phyloP scores from a whole-genome alignment of 2,797 vertebrate species.

The Liasis olivaceus region DNA sequence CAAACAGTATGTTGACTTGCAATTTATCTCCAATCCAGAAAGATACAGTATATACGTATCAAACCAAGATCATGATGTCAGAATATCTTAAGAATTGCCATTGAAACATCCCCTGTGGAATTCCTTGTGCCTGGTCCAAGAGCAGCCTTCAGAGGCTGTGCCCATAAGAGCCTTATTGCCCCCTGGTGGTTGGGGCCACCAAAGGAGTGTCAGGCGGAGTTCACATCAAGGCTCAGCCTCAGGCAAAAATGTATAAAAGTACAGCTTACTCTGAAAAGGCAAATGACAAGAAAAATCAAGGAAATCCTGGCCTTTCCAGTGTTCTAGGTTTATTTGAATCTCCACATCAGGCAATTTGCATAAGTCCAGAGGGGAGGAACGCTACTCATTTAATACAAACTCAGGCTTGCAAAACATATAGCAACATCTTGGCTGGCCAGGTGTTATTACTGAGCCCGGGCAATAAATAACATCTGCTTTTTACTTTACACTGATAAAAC shows the following conservation, averaged over 20 bases:
- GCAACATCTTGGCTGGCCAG: slow-evolving; percentile 14
- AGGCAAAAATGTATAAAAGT: neutral
- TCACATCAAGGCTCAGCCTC: neutral
- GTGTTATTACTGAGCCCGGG: slow-evolving; percentile 34
- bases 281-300: neutral
- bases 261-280: neutral
- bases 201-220: neutral
- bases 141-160: neutral
- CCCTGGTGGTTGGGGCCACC: neutral
- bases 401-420: slow-evolving; percentile 14
- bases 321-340: neutral
- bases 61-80: neutral
- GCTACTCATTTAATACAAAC: neutral
- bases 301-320: neutral
- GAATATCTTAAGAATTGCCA: neutral
- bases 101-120: neutral
- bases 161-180: neutral
- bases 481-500: slow-evolving; percentile 42
- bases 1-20: neutral
- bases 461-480: slow-evolving; percentile 31
- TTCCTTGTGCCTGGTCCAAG: neutral
- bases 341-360: slow-evolving; percentile 9
- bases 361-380: neutral
- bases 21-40: neutral
- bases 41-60: neutral